phyloP scores from a whole-genome alignment of 2,113 vertebrate genomes.

The Dermatemys mawii region DNA sequence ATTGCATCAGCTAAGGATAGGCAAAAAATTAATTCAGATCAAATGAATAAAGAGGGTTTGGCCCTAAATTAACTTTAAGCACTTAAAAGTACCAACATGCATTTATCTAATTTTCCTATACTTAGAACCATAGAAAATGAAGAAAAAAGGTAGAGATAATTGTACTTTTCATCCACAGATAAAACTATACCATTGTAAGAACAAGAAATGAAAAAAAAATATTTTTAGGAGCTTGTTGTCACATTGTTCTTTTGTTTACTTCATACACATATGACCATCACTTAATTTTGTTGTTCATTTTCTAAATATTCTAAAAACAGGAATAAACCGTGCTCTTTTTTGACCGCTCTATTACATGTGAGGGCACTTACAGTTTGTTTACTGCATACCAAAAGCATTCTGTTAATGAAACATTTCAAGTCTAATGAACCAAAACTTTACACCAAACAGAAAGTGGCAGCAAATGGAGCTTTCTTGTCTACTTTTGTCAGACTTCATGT shows the following conservation, averaged over 20 bases:
- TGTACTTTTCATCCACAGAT: neutral
- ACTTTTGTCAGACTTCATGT: slow-evolving; percentile 71
- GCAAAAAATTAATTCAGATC: neutral
- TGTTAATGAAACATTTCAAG: slow-evolving; percentile 65
- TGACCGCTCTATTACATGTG: neutral
- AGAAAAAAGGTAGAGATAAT: neutral
- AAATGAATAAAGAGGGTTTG: neutral
- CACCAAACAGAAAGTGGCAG: slow-evolving; percentile 49
- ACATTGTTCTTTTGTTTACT: neutral
- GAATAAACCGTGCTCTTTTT: neutral
- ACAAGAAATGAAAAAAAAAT: neutral
- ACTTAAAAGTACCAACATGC: neutral
- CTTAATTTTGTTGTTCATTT: neutral
- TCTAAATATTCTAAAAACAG: slow-evolving; percentile 24
- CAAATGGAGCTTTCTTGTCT: slow-evolving; percentile 10
- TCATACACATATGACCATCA: neutral
- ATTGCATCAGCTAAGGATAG: neutral
- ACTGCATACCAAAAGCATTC: slow-evolving; percentile 34
- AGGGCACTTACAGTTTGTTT: slow-evolving; percentile 31
- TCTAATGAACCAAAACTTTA: slow-evolving; percentile 72
- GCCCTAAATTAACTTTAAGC: neutral
- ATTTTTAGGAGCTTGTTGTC: slow-evolving; percentile 1
- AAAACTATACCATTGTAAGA: neutral
- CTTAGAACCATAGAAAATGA: neutral
- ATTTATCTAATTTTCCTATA: neutral